A percentile compares a stretch with the other conserved stretches of the same genome.
phyloP scores from a whole-genome alignment of 2,888 invertebrate genomes.

The Mesorhabditis sp. region DNA sequence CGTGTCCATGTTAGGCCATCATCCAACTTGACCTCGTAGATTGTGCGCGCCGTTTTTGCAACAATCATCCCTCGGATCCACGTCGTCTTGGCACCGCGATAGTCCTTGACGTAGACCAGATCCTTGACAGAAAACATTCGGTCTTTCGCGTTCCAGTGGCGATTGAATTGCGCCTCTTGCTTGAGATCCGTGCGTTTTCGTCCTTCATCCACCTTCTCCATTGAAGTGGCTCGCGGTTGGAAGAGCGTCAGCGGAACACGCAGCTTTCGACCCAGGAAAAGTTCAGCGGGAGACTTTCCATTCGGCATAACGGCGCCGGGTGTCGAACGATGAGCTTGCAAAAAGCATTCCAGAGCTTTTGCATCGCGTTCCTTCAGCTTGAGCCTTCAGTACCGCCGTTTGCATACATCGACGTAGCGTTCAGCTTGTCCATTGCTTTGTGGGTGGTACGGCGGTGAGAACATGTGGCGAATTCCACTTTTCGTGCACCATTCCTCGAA shows the following conservation, averaged over 20 bases:
- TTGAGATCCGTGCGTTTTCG: too few relatives aligned
- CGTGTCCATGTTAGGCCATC: slow-evolving; percentile 6
- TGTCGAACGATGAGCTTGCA: too few relatives aligned
- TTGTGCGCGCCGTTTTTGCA: neutral
- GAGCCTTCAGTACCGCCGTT: too few relatives aligned
- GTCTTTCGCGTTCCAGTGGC: slow-evolving; percentile 9
- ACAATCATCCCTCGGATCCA: slow-evolving; percentile 13
- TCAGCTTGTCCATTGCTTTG: too few relatives aligned
- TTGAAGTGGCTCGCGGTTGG: too few relatives aligned
- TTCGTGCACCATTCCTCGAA: slow-evolving; percentile 37
- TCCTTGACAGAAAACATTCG: slow-evolving; percentile 11
- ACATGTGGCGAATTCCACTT: slow-evolving; percentile 33
- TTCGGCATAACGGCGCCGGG: too few relatives aligned
- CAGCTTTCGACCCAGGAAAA: slow-evolving; percentile 23
- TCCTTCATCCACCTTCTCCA: too few relatives aligned
- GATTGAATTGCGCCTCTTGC: slow-evolving; percentile 16
- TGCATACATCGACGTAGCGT: slow-evolving; percentile 23
- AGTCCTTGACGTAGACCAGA: slow-evolving; percentile 14
- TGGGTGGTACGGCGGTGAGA: slow-evolving; percentile 35
- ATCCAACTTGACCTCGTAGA: neutral
- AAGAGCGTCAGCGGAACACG: too few relatives aligned
- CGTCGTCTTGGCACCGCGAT: slow-evolving; percentile 7
- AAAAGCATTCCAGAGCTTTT: slow-evolving; percentile 15
- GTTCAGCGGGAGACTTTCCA: slow-evolving; percentile 26
- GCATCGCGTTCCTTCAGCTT: too few relatives aligned